Conservation (phyloP, 2,888 invertebrate genomes). For the Metacarcinus magister region DNA sequence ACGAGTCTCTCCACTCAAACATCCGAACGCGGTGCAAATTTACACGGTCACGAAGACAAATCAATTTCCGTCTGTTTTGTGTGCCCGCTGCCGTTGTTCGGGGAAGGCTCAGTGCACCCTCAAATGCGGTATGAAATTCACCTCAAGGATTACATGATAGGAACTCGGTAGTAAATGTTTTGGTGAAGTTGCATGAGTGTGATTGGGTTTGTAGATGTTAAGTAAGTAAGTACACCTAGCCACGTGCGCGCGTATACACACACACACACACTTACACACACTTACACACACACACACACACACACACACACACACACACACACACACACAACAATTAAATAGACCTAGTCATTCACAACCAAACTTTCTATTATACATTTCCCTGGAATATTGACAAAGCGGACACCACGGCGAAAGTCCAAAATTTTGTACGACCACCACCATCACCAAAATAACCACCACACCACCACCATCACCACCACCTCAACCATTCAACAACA, state of each 20-base stretch:
- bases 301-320: slow-evolving; percentile 48
- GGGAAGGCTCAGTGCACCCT: neutral
- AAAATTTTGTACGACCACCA: neutral
- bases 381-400: neutral
- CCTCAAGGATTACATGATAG: neutral
- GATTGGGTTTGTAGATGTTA: too few relatives aligned
- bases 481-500: neutral
- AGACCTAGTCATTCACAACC: neutral
- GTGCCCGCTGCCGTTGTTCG: neutral
- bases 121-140: neutral
- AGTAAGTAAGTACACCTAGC: too few relatives aligned
- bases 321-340: neutral
- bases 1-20: neutral
- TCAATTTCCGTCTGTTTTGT: neutral
- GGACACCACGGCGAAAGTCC: neutral
- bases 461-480: neutral
- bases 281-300: slow-evolving; percentile 57
- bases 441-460: neutral
- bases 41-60: neutral
- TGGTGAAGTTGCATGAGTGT: too few relatives aligned
- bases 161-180: neutral
- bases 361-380: neutral
- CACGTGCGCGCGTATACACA: neutral
- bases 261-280: slow-evolving; percentile 28
- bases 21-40: neutral